A percentile compares a stretch with the other conserved stretches of the same genome.
Evolutionary conservation across 2,888 invertebrate species (phyloP).

Genomic region (Sericinus montela): DNA sequence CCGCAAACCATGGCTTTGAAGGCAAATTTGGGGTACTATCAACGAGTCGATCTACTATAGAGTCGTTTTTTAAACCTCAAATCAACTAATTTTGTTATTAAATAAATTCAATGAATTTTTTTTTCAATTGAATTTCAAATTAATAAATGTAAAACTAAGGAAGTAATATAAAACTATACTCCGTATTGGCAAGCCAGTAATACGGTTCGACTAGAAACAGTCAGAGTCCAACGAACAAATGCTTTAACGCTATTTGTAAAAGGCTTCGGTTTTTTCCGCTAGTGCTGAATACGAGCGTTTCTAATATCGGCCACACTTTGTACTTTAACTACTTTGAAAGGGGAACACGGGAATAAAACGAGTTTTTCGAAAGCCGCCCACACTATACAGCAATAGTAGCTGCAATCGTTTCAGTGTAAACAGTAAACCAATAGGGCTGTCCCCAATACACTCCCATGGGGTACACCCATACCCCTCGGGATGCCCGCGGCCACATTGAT

Average conservation of each 20-base stretch:
- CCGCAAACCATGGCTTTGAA: no score
- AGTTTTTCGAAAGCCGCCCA: conserved; percentile 40
- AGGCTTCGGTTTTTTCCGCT: conserved; percentile 8
- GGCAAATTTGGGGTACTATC: no score
- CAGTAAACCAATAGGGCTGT: conserved; percentile 48
- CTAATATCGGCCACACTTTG: conserved; percentile 18
- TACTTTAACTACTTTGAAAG: conserved; percentile 15
- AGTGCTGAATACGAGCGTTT: conserved; percentile 5
- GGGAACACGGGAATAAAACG: conserved; percentile 15
- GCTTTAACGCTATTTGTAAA: conserved; percentile 13
- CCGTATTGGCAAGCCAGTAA: not conserved
- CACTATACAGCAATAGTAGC: conserved; percentile 30
- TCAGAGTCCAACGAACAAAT: conserved; percentile 4
- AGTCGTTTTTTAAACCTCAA: no score
- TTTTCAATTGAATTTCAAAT: no score
- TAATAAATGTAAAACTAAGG: no score
- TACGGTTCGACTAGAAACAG: not conserved
- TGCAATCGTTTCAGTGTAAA: conserved; percentile 36
- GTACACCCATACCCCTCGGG: not conserved
- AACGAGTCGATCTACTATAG: no score
- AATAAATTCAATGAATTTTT: no score
- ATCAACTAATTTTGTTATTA: no score
- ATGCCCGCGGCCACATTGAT: conserved; percentile 12
- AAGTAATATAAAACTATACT: no score
- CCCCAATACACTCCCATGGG: conserved; percentile 4